Percentiles rank a stretch among this genome's conserved stretches.
Evolutionary conservation across 2,113 vertebrate species (phyloP).

Genomic region (Hirundichthys speculiger): DNA sequence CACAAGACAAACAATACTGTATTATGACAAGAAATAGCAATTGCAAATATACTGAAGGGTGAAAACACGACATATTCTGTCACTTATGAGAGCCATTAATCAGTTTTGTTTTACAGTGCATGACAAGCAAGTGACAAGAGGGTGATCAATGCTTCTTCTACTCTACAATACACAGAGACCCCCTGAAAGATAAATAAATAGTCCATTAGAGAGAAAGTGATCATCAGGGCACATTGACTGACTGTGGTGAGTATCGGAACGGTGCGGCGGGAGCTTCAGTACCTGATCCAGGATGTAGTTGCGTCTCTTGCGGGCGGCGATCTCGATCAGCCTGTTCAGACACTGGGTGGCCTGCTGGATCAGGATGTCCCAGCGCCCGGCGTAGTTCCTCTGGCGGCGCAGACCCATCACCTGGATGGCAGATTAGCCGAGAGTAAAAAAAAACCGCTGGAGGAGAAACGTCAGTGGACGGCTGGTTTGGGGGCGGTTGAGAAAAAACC

Average conservation of each 20-base stretch:
- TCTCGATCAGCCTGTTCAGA: constrained; percentile 92
- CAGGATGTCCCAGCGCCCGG: constrained; percentile 90
- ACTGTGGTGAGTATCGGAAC: constrained; percentile 60
- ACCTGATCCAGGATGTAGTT: constrained; percentile 97
- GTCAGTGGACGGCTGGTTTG: not conserved
- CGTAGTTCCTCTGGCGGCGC: constrained; percentile 89
- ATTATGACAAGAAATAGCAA: constrained; percentile 75
- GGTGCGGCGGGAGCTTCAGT: constrained; percentile 48
- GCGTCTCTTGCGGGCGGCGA: constrained; percentile 90
- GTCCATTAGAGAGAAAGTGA: constrained; percentile 79
- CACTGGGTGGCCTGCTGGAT: constrained; percentile 95
- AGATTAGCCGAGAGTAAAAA: not conserved
- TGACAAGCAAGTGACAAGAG: constrained; percentile 77
- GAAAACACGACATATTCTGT: constrained; percentile 73
- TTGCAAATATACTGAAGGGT: constrained; percentile 69
- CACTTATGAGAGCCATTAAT: constrained; percentile 72
- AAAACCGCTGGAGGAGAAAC: not conserved
- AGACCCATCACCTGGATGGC: constrained; percentile 88
- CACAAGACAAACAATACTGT: constrained; percentile 80
- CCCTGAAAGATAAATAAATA: constrained; percentile 83
- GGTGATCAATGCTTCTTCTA: constrained; percentile 77
- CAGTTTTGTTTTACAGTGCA: constrained; percentile 67
- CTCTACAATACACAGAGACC: constrained; percentile 79
- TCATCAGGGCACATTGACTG: constrained; percentile 75
- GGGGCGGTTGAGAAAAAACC: not conserved